Evolutionary conservation across 2,113 vertebrate species (phyloP).

Genomic region (Rutilus rutilus): DNA sequence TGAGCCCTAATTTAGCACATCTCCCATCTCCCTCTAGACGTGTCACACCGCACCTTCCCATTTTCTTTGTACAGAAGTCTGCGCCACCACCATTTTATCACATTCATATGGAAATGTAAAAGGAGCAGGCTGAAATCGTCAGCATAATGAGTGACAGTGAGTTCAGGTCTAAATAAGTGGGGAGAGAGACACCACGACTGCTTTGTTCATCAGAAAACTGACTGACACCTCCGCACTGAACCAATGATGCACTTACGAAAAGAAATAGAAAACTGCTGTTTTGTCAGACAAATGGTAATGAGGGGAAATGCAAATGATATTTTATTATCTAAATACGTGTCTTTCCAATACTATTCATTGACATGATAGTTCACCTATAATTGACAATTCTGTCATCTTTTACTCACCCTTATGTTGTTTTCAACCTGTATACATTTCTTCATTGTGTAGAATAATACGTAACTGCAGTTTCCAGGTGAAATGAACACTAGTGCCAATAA

Average conservation of each 20-base stretch:
- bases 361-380: not conserved
- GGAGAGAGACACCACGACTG: not conserved
- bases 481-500: no score
- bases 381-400: not conserved
- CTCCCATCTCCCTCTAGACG: conserved; percentile 21
- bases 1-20: conserved; percentile 46
- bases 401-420: not conserved
- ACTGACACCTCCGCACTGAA: not conserved
- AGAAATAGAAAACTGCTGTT: not conserved
- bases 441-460: not conserved
- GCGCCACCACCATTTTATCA: not conserved
- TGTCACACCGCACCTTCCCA: conserved; percentile 30
- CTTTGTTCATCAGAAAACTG: conserved; percentile 11
- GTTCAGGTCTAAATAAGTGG: conserved; percentile 21
- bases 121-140: not conserved
- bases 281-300: not conserved
- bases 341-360: not conserved
- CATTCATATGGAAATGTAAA: conserved; percentile 15
- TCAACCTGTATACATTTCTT: not conserved
- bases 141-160: conserved; percentile 10
- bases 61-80: conserved; percentile 25
- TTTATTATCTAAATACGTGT: not conserved
- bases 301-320: not conserved
- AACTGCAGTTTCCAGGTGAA: no score
- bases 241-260: not conserved